Percentiles rank a stretch among this genome's conserved stretches.
Conservation (phyloP, 2,797 vertebrate species). For the Pseudomugil tenellus region DNA sequence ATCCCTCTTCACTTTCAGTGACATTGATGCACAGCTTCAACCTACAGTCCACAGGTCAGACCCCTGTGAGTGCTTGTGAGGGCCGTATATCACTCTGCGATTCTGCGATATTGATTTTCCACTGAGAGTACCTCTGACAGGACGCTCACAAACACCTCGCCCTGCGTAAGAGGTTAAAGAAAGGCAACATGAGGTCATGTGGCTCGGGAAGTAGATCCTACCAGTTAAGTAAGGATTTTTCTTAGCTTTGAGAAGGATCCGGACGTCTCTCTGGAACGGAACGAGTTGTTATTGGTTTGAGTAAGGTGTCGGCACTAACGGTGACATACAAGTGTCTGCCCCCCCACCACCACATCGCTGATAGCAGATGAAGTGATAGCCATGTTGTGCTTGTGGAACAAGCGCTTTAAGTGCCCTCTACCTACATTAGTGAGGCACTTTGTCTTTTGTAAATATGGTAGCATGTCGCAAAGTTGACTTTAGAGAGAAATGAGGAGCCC, state of each 20-base stretch:
- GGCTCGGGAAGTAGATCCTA: constrained; percentile 21
- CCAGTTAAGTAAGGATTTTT: neutral
- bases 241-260: neutral
- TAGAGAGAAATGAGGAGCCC: constrained; percentile 16
- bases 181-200: constrained; percentile 33
- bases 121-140: constrained; percentile 68
- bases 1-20: constrained; percentile 31
- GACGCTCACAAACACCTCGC: constrained; percentile 70
- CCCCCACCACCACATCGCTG: constrained; percentile 50
- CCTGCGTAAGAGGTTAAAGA: constrained; percentile 22
- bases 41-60: constrained; percentile 47
- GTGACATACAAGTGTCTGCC: constrained; percentile 35
- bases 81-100: constrained; percentile 77
- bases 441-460: constrained; percentile 63
- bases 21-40: constrained; percentile 66
- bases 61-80: constrained; percentile 70
- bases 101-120: constrained; percentile 76
- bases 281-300: constrained; percentile 6
- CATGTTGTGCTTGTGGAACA: constrained; percentile 44
- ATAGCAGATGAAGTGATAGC: constrained; percentile 28
- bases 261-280: constrained; percentile 23
- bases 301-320: constrained; percentile 27
- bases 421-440: constrained; percentile 58
- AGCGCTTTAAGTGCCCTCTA: constrained; percentile 57
- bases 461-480: constrained; percentile 36